Evolutionary conservation across 2,113 vertebrate genomes (phyloP).

Genomic region (Piprites chloris): DNA sequence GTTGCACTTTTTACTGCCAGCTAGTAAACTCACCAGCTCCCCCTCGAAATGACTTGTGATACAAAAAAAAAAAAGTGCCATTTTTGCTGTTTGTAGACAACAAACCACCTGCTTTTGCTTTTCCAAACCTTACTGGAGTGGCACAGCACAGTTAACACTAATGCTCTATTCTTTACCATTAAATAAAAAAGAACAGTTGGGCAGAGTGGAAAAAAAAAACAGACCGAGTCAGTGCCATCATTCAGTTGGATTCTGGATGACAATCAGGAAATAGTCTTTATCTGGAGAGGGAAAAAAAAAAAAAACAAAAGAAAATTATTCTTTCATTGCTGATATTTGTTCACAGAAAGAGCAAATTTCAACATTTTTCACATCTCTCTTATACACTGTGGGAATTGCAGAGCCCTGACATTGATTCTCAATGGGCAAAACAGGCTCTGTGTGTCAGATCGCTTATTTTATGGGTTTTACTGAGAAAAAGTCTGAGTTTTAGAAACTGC

Average conservation of each 20-base stretch:
- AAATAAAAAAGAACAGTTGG: constrained; percentile 52
- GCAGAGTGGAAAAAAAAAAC: background rate
- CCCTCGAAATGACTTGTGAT: background rate
- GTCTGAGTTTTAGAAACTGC: background rate
- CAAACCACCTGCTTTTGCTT: background rate
- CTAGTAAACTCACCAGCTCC: background rate
- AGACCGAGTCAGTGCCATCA: constrained; percentile 41
- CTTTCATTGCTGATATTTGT: background rate
- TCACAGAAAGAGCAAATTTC: background rate
- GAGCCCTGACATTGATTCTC: background rate
- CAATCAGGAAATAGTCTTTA: constrained; percentile 97
- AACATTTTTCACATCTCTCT: background rate
- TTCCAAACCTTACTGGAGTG: background rate
- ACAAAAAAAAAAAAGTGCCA: background rate
- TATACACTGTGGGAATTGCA: background rate
- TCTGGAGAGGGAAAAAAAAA: constrained; percentile 74
- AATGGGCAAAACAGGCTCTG: background rate
- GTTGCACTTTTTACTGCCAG: background rate
- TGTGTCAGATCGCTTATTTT: background rate
- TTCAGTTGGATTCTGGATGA: constrained; percentile 93
- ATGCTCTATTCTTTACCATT: constrained; percentile 39
- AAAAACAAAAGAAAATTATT: background rate
- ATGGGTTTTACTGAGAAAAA: background rate
- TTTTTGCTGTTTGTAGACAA: background rate
- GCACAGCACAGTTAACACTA: constrained; percentile 28